A percentile compares a stretch with the other conserved stretches of the same genome.
phyloP scores from a whole-genome alignment of 2,113 vertebrate species.

The Bos indicus region DNA sequence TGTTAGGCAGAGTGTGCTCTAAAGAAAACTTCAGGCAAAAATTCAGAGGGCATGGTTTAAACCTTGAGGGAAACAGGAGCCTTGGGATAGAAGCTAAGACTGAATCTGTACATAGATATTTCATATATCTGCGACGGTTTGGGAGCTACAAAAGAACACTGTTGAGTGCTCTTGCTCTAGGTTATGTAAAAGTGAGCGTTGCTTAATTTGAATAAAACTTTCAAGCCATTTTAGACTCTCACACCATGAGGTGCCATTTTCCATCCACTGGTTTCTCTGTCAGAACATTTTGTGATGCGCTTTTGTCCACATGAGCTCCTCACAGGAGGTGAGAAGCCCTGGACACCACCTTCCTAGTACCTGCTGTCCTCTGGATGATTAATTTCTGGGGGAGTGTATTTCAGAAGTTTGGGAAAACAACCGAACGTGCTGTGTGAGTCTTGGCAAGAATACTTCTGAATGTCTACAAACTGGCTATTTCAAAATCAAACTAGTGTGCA shows the following conservation, averaged over 20 bases:
- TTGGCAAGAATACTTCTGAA: background rate
- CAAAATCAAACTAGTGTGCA: background rate
- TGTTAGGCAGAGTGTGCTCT: background rate
- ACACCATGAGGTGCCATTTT: background rate
- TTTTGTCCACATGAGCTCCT: background rate
- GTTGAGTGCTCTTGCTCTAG: background rate
- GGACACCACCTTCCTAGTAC: background rate
- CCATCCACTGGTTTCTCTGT: background rate
- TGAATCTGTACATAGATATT: background rate
- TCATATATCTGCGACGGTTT: background rate
- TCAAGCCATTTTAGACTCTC: background rate
- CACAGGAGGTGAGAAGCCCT: background rate
- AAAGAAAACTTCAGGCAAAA: background rate
- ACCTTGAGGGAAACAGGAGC: background rate
- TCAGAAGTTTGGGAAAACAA: constrained; percentile 9
- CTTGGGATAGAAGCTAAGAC: background rate
- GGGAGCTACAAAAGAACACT: background rate
- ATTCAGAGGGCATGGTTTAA: background rate
- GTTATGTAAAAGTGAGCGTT: background rate
- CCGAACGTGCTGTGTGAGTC: background rate
- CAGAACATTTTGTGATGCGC: background rate
- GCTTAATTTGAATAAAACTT: background rate
- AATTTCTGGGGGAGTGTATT: background rate
- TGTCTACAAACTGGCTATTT: background rate
- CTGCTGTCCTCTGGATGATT: background rate